These are phyloP conservation scores for Arctia plantaginis DNA, from an alignment of 2,888 invertebrate species.

Conservation along the genomic window DNA sequence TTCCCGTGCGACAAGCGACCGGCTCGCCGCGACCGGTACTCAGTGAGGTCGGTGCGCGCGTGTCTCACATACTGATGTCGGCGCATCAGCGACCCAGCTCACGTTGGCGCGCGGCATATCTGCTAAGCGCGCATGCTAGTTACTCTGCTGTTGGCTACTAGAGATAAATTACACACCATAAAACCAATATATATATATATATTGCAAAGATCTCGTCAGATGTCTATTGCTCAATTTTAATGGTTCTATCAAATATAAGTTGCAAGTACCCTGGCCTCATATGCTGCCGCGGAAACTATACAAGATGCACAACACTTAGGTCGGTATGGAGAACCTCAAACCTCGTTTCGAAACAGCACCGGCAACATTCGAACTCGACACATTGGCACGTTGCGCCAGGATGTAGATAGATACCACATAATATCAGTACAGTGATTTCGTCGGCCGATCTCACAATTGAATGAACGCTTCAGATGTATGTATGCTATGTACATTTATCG, in stretches of 20 bases:
- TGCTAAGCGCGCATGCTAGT: conserved; percentile 9
- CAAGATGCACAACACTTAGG: background rate
- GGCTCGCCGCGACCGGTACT: conserved; percentile 15
- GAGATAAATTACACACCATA: background rate
- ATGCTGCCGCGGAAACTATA: background rate
- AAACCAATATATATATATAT: background rate
- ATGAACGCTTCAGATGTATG: background rate
- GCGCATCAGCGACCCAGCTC: conserved; percentile 37
- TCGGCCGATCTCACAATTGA: conserved; percentile 3
- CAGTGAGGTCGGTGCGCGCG: conserved; percentile 32
- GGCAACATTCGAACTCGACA: background rate
- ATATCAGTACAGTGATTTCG: background rate
- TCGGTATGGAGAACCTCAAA: background rate
- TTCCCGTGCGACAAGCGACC: conserved; percentile 28
- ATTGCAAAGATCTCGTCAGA: background rate
- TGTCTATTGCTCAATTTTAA: background rate
- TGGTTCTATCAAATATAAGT: background rate
- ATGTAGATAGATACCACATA: conserved; percentile 2
- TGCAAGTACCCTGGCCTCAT: background rate
- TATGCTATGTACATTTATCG: background rate
- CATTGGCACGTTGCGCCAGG: background rate
- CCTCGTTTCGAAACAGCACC: background rate
- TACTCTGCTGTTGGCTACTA: conserved; percentile 11
- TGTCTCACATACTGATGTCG: conserved; percentile 47
- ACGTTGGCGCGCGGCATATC: conserved; percentile 31